Percentiles rank a stretch among this genome's conserved stretches.
Conservation (phyloP, 2,797 vertebrate genomes). For the Clamator glandarius region DNA sequence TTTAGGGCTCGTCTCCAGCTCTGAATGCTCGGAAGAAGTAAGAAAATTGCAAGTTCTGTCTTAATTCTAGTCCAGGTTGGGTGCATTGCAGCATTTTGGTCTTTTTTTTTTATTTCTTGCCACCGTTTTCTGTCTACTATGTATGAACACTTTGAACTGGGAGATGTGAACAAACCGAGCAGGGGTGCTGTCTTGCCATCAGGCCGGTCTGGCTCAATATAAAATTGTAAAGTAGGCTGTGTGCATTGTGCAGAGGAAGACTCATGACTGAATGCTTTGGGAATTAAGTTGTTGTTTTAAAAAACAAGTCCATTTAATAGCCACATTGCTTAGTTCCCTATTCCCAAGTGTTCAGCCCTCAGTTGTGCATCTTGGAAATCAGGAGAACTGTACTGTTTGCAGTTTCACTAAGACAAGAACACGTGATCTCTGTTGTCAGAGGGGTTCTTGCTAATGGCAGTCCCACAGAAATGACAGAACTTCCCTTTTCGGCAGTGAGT, state of each 20-base stretch:
- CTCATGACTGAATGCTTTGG: background rate
- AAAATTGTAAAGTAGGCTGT: background rate
- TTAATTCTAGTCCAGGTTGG: background rate
- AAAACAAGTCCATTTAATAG: background rate
- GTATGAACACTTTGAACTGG: background rate
- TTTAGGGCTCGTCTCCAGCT: background rate
- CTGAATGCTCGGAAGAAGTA: background rate
- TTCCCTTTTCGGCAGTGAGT: background rate
- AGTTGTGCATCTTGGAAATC: background rate
- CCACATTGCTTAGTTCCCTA: background rate
- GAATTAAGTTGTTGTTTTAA: background rate
- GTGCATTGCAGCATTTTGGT: background rate
- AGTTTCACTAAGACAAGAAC: background rate
- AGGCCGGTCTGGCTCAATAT: background rate
- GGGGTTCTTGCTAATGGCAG: background rate
- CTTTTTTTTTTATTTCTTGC: background rate
- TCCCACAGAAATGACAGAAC: background rate
- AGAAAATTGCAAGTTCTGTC: background rate
- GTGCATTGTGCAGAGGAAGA: background rate
- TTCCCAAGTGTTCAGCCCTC: background rate
- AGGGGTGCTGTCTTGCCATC: background rate
- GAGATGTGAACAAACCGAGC: background rate
- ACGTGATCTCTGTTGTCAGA: background rate
- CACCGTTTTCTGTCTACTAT: background rate
- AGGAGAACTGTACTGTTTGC: background rate